Conservation (phyloP, 2,888 invertebrate genomes). For the Tachina grossa region DNA sequence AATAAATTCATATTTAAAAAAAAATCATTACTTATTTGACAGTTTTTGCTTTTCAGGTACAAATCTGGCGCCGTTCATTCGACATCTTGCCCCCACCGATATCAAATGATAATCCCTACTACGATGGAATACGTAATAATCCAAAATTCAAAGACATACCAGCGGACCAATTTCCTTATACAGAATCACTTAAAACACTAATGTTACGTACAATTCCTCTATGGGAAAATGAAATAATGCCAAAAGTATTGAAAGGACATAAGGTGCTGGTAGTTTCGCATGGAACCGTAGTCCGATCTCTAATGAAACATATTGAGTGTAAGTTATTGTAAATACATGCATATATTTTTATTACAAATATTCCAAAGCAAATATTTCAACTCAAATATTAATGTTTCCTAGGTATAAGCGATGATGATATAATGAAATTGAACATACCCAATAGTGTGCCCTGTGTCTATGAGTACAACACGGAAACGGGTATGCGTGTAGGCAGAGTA, state of each 20-base stretch:
- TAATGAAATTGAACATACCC: conserved; percentile 90
- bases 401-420: conserved; percentile 88
- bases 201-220: conserved; percentile 92
- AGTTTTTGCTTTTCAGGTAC: conserved; percentile 84
- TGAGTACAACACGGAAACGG: conserved; percentile 86
- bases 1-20: too few relatives aligned
- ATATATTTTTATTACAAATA: background rate
- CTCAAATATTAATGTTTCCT: conserved; percentile 46
- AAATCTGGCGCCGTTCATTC: conserved; percentile 93
- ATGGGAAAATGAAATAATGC: conserved; percentile 92
- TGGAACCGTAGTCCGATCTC: conserved; percentile 92
- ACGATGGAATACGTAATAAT: conserved; percentile 89
- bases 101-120: conserved; percentile 89
- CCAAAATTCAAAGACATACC: conserved; percentile 88
- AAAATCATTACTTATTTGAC: background rate
- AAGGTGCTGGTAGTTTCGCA: conserved; percentile 92
- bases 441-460: conserved; percentile 92
- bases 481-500: conserved; percentile 88
- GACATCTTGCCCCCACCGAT: conserved; percentile 92
- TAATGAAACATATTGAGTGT: conserved; percentile 93
- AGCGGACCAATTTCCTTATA: conserved; percentile 89
- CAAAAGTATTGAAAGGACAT: conserved; percentile 87
- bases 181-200: conserved; percentile 92
- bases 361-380: background rate
- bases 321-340: conserved; percentile 69